These are phyloP conservation scores for Barbus barbus DNA, from an alignment of 2,113 vertebrate genomes.

Conservation along the genomic window DNA sequence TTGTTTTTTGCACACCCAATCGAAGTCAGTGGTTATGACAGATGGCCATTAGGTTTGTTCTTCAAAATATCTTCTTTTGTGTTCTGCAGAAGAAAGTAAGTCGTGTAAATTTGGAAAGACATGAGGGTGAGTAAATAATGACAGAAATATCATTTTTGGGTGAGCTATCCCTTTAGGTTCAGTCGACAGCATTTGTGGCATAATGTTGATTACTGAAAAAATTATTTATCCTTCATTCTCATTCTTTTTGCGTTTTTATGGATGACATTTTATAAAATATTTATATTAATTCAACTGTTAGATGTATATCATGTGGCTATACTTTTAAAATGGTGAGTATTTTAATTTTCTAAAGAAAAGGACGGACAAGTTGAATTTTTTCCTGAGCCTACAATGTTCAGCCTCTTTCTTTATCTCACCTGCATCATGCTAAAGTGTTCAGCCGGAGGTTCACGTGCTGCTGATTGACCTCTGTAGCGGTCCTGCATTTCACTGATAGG, in stretches of 20 bases:
- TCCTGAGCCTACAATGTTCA: background rate
- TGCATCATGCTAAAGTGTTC: conserved; percentile 27
- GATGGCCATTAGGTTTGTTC: too few species aligned
- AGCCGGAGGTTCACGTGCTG: background rate
- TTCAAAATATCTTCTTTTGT: too few species aligned
- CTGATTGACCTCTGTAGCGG: conserved; percentile 43
- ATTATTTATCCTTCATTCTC: background rate
- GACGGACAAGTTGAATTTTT: background rate
- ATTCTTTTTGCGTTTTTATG: too few species aligned
- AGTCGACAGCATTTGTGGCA: background rate
- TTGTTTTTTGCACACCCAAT: too few species aligned
- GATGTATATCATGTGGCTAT: background rate
- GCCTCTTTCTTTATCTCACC: conserved; percentile 23
- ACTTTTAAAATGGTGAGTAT: background rate
- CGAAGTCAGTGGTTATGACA: background rate
- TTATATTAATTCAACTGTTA: background rate
- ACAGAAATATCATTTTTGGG: background rate
- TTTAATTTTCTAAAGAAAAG: background rate
- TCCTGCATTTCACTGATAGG: conserved; percentile 53
- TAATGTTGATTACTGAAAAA: background rate
- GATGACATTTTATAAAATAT: background rate
- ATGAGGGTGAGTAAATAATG: background rate
- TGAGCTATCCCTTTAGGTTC: background rate
- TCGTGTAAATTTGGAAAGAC: background rate
- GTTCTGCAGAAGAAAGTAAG: background rate